Evolutionary conservation across 2,797 vertebrate species (phyloP).

Genomic region (Amniataba percoides): DNA sequence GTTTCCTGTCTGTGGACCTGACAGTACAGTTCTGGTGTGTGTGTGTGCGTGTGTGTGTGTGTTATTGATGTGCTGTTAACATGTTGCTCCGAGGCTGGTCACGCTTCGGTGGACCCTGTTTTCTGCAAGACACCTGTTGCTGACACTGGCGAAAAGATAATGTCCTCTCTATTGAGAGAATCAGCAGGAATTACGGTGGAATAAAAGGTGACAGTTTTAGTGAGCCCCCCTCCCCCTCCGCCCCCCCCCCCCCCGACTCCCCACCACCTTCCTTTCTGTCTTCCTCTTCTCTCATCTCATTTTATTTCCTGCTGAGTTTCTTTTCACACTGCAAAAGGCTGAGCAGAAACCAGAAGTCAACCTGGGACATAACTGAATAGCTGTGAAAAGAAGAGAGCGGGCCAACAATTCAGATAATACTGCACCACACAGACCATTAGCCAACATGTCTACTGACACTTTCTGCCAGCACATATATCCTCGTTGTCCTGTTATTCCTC

Average conservation of each 20-base stretch:
- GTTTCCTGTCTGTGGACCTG: slow-evolving; percentile 61
- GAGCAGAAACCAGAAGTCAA: slow-evolving; percentile 39
- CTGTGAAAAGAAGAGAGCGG: slow-evolving; percentile 49
- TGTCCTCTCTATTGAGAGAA: not conserved
- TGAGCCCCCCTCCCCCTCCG: not conserved
- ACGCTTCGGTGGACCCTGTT: slow-evolving; percentile 48
- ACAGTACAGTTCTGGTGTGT: slow-evolving; percentile 34
- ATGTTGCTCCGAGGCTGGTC: slow-evolving; percentile 57
- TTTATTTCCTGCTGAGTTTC: slow-evolving; percentile 15
- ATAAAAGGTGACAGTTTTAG: slow-evolving; percentile 1
- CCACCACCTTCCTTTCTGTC: not conserved
- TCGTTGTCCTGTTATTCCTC: slow-evolving; percentile 58
- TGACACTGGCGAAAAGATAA: slow-evolving; percentile 47
- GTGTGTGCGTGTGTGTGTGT: slow-evolving; percentile 55
- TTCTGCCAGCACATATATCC: slow-evolving; percentile 63
- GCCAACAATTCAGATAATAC: slow-evolving; percentile 57
- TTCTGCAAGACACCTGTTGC: slow-evolving; percentile 72
- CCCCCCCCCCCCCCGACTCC: too few species aligned
- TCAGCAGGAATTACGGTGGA: slow-evolving; percentile 8
- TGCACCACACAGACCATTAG: slow-evolving; percentile 41
- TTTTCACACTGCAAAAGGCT: slow-evolving; percentile 29
- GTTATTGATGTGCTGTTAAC: slow-evolving; percentile 75
- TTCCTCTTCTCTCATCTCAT: slow-evolving; percentile 15
- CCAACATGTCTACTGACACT: slow-evolving; percentile 57
- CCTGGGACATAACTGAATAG: slow-evolving; percentile 49